Evolutionary conservation across 2,888 invertebrate genomes (phyloP), one percentile per base, ranked within the genome.

Genomic region (Aporophyla lueneburgensis): DNA sequence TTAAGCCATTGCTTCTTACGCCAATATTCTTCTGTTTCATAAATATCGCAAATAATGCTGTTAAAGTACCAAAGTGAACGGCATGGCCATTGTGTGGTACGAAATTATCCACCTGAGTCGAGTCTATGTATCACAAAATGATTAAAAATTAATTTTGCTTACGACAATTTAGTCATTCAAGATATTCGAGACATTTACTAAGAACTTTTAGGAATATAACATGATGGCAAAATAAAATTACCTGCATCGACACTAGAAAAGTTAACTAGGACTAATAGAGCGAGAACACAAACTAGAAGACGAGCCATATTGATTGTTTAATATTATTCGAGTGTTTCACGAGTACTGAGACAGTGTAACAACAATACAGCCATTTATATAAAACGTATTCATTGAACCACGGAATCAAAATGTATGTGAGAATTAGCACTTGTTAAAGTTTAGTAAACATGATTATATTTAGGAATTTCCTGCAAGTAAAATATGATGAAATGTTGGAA

Each of bases 241-340:
- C 82, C 82, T 85, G 81, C 70, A 24, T 76, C n/a, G 19, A 67
- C 54, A 14, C 40, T 59, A 0, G 14, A 43, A 0, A 75, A 6
- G 56, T 56, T 58, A 19, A 80, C 51, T 51, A 80, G 40, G 3
- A 67, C 72, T 12, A 83, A 5, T 51, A 85, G 40, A 49, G 59
- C 74, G 2, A 70, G 59, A 7, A 56, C 69, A 61, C 46, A 85
- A 61, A 74, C 33, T 59, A 59, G n/a, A n/a, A 83, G 54, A 27
- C 74, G 85, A 46, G 85, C 54, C 83, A 83, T 85, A 27, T 63
- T 85, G 19, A 56, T 49, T 27, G 10, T 51, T 40, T 27, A 24
- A 49, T 4, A 12, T 16, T 10, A 73, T 24, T 62, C 58, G 40
- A 72, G 24, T 67, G 53, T 43, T 58, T 5, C 16, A 59, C 27